Conservation (phyloP, 2,888 invertebrate genomes). For the Drosophila percnosoma region DNA sequence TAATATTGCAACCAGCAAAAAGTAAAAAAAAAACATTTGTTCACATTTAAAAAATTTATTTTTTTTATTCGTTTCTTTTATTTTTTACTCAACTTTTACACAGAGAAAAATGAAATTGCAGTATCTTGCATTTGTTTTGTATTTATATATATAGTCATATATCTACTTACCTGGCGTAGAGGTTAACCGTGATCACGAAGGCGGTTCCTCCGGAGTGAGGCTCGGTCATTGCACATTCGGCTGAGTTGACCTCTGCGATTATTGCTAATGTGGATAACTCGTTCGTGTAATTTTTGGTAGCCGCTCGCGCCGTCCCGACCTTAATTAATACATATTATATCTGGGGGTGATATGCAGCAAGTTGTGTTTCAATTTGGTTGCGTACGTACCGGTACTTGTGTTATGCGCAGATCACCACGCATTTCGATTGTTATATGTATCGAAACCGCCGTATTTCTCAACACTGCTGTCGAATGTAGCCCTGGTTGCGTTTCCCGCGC, state of each 20-base stretch:
- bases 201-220: constrained; percentile 84
- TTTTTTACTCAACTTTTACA: constrained; percentile 78
- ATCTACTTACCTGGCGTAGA: constrained; percentile 83
- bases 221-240: constrained; percentile 88
- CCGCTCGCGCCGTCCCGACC: constrained; percentile 88
- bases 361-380: background rate
- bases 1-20: background rate
- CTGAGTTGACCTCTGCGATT: constrained; percentile 91
- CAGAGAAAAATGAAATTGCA: constrained; percentile 80
- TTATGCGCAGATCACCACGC: background rate
- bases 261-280: constrained; percentile 91
- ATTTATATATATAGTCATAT: constrained; percentile 35
- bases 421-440: background rate
- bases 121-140: constrained; percentile 64
- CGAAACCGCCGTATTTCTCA: background rate
- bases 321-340: constrained; percentile 20
- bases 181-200: constrained; percentile 83
- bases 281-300: constrained; percentile 89
- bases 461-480: background rate
- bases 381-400: rapidly evolving
- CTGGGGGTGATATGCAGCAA: background rate
- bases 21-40: background rate
- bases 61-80: constrained; percentile 38
- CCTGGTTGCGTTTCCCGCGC: background rate
- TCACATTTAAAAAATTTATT: constrained; percentile 74